Base-by-base conservation (phyloP, 2,113 vertebrate genomes). In the Alligator sinensis region DNA sequence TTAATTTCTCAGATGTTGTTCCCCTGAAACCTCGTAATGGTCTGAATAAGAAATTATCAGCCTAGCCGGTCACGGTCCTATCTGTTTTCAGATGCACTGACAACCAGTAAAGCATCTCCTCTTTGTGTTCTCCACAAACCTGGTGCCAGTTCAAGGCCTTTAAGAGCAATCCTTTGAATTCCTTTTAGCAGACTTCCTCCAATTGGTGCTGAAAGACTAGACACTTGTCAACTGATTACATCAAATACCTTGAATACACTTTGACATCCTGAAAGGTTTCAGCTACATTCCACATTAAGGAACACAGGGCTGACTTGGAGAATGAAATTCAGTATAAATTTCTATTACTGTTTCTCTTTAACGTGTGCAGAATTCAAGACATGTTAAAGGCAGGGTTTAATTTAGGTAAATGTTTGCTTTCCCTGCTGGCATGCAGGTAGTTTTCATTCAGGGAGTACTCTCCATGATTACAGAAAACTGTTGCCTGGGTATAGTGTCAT, bases 401-500 rank as follows among this genome's bases (percentile, higher is more conserved):
- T 91, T 87, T 38, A 78, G 80, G 84, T 77, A 60, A 74, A n/a
- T 34, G 16, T 61, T 78, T 92, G 82, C 55, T 91, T 5, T 58
- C 58, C 5, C n/a, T 38, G 68, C 38, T 88, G 11, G 60, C 59
- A 54, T 85, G 58, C 0, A 0, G 77, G 54, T 63, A 90, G 63
- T 78, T 83, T 38, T 87, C 84, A 72, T 79, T 92, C 92, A 54
- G 13, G n/a, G 15, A 82, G 78, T 28, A 18, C 25, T 64, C 64
- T 12, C 61, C 57, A 0, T 1, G 2, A 11, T 55, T 75, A n/a
- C 27, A 75, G 83, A 76, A 82, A 21, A 80, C 18, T 22, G 80
- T 88, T 74, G 60, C 38, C 34, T 38, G 34, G 38, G 59, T 77
- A 86, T 80, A 11, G 55, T 90, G 19, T 88, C 64, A 34, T 66